Percentiles rank a stretch among this genome's conserved stretches.
These are phyloP conservation scores for Ciconia stormi DNA, from an alignment of 2,113 vertebrate genomes.

Conservation along the genomic window DNA sequence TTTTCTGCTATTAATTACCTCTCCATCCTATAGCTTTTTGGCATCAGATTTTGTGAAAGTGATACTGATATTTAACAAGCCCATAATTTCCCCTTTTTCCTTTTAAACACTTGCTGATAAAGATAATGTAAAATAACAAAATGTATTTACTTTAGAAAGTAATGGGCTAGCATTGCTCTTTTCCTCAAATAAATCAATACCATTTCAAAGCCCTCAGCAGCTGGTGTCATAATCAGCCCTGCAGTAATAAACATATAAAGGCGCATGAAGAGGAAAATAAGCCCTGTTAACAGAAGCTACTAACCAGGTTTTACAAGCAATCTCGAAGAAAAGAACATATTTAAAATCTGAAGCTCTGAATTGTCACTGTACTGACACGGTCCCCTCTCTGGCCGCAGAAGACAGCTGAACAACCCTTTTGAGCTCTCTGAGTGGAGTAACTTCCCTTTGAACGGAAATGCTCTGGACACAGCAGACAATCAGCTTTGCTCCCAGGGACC, in stretches of 20 bases:
- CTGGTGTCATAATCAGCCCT: background rate
- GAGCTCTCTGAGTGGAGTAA: background rate
- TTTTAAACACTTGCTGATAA: background rate
- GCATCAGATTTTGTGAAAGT: background rate
- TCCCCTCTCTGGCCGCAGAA: background rate
- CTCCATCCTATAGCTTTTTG: background rate
- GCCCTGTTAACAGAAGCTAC: background rate
- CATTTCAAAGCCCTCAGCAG: background rate
- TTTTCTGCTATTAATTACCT: background rate
- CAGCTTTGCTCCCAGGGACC: background rate
- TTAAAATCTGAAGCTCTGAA: background rate
- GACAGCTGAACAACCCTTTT: background rate
- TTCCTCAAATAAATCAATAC: background rate
- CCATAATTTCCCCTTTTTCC: background rate
- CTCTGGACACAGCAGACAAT: slow-evolving; percentile 11
- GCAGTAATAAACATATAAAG: background rate
- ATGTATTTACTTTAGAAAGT: background rate
- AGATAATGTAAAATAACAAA: background rate
- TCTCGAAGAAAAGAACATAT: background rate
- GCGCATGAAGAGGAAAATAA: background rate
- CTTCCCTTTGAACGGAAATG: background rate
- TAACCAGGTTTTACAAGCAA: background rate
- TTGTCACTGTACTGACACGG: background rate
- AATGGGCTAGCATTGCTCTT: background rate
- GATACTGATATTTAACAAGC: background rate